Evolutionary conservation across 2,888 invertebrate species (phyloP).

Genomic region (Epirrhoe tristata): DNA sequence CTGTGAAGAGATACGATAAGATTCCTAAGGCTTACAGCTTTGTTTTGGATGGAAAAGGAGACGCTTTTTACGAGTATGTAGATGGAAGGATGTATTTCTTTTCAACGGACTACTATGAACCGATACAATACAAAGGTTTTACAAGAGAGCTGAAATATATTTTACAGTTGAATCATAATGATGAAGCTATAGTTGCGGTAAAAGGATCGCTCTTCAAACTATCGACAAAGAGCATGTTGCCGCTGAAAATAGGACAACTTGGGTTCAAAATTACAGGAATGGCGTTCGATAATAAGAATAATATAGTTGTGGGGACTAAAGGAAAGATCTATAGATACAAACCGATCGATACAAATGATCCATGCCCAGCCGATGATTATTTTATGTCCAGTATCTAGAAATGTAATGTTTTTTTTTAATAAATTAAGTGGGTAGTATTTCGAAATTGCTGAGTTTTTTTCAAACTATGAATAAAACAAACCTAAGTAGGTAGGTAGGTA

Average conservation of each 20-base stretch:
- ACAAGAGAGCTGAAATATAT: conserved; percentile 76
- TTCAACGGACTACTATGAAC: conserved; percentile 70
- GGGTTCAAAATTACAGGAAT: conserved; percentile 78
- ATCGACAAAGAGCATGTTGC: conserved; percentile 67
- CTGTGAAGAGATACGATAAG: conserved; percentile 73
- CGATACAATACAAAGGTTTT: conserved; percentile 78
- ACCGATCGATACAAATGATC: conserved; percentile 68
- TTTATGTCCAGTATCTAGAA: conserved; percentile 73
- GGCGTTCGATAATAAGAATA: conserved; percentile 72
- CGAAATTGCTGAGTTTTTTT: neutral
- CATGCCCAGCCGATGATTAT: conserved; percentile 76
- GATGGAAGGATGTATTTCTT: conserved; percentile 78
- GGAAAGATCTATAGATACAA: conserved; percentile 79
- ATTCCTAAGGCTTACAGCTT: conserved; percentile 77
- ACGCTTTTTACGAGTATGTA: conserved; percentile 74
- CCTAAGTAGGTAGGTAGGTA: too few relatives aligned
- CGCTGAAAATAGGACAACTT: conserved; percentile 70
- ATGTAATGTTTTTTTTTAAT: neutral
- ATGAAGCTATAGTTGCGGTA: conserved; percentile 74
- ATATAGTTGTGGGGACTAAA: conserved; percentile 76
- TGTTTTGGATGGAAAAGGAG: conserved; percentile 69
- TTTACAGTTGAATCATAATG: conserved; percentile 67
- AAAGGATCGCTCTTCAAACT: conserved; percentile 73
- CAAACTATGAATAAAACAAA: neutral
- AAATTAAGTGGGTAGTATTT: neutral